Evolutionary conservation across 37 sponge, comb jelly and placozoan species (phyloP).

Genomic region (Spongilla lacustris): DNA sequence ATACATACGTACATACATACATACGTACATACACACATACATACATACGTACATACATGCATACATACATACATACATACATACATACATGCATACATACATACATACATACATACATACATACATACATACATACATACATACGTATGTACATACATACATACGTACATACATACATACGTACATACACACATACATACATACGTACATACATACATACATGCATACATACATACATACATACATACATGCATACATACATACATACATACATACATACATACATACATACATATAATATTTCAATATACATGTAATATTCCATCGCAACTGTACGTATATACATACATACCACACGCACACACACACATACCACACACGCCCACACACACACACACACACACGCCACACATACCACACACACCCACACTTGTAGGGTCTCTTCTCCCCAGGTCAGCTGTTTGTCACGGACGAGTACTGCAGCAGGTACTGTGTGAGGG

Average conservation of each 20-base stretch:
- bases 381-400: not conserved
- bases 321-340: no score
- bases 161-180: not conserved
- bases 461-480: conserved; percentile 79
- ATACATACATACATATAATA: no score
- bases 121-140: not conserved
- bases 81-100: not conserved
- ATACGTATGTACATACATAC: not conserved
- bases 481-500: conserved; percentile 70
- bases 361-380: not conserved
- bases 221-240: not conserved
- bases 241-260: not conserved
- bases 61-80: not conserved
- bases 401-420: not conserved
- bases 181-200: not conserved
- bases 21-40: not conserved
- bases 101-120: not conserved
- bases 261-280: no score
- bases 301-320: no score
- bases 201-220: not conserved
- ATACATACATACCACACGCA: not conserved
- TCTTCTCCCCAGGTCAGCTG: conserved; percentile 70
- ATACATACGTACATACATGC: not conserved
- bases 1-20: not conserved
- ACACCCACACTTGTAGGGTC: conserved; percentile 41